A percentile compares a stretch with the other conserved stretches of the same genome.
Conservation (phyloP, 2,888 invertebrate genomes). For the Tipula confusa region DNA sequence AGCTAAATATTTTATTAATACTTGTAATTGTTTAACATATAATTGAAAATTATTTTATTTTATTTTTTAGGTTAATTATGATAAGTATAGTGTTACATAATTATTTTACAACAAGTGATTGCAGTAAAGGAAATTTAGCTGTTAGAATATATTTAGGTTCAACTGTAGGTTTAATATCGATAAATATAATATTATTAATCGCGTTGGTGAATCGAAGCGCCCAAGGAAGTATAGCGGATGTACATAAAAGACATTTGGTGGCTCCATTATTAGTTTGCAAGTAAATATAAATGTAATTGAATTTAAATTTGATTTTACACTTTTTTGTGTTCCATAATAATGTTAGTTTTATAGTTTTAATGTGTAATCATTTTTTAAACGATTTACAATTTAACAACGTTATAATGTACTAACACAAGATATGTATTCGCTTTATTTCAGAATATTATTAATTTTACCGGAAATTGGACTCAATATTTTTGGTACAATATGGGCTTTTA, state of each 20-base stretch:
- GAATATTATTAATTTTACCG: slow-evolving; percentile 68
- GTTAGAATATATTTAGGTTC: slow-evolving; percentile 70
- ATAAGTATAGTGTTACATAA: slow-evolving; percentile 62
- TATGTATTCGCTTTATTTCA: slow-evolving; percentile 45
- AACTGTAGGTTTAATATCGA: slow-evolving; percentile 59
- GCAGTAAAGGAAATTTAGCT: slow-evolving; percentile 61
- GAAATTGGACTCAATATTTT: slow-evolving; percentile 75
- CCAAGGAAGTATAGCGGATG: slow-evolving; percentile 74
- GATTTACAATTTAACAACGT: neutral
- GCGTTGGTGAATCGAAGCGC: slow-evolving; percentile 67
- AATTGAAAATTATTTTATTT: neutral
- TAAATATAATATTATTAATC: slow-evolving; percentile 60
- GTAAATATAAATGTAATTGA: slow-evolving; percentile 49
- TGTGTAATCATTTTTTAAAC: neutral
- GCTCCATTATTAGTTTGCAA: slow-evolving; percentile 68
- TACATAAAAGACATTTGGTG: slow-evolving; percentile 64
- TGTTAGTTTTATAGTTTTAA: neutral
- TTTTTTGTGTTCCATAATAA: slow-evolving; percentile 26
- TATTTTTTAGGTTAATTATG: slow-evolving; percentile 57
- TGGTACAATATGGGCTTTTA: slow-evolving; percentile 79
- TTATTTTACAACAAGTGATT: slow-evolving; percentile 64
- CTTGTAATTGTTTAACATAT: neutral
- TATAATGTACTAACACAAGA: too few relatives aligned
- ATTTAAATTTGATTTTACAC: slow-evolving; percentile 31
- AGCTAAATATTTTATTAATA: slow-evolving; percentile 35